A percentile compares a stretch with the other conserved stretches of the same genome.
Evolutionary conservation across 37 sponge, comb jelly and placozoan species (phyloP).

Genomic region (Ephydatia muelleri): DNA sequence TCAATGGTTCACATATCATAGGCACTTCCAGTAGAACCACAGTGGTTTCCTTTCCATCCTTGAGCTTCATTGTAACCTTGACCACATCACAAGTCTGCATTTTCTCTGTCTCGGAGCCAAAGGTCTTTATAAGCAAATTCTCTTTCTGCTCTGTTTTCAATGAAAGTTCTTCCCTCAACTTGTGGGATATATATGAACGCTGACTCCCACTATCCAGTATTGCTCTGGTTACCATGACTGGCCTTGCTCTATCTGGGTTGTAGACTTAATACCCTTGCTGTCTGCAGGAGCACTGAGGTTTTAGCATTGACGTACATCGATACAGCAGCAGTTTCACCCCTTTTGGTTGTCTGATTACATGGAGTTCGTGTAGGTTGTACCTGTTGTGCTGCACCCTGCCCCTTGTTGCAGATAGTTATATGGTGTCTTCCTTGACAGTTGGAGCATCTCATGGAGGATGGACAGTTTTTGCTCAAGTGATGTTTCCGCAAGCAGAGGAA

Average conservation of each 20-base stretch:
- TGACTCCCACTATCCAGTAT: not conserved
- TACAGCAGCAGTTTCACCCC: not conserved
- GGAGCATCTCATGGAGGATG: slow-evolving; percentile 4
- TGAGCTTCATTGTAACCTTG: not conserved
- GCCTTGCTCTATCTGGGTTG: slow-evolving; percentile 1
- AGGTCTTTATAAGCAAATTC: not conserved
- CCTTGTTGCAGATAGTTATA: slow-evolving; percentile 9
- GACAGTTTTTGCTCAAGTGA: no score
- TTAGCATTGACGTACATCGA: not conserved
- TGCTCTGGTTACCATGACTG: slow-evolving; percentile 1
- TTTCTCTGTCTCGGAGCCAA: slow-evolving; percentile 1
- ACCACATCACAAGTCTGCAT: not conserved
- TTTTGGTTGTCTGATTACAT: not conserved
- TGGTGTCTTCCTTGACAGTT: slow-evolving; percentile 11
- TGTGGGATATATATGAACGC: not conserved
- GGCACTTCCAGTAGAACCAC: no score
- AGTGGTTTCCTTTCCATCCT: not conserved
- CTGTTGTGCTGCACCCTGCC: not conserved
- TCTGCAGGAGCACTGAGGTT: slow-evolving; percentile 8
- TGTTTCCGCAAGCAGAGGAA: no score
- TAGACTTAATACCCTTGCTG: slow-evolving; percentile 2
- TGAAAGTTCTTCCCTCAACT: not conserved
- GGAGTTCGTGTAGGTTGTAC: not conserved
- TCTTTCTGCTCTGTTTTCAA: not conserved
- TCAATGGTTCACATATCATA: no score